Base-by-base conservation (phyloP, 2,888 invertebrate genomes). In the Epinotia nisella region DNA sequence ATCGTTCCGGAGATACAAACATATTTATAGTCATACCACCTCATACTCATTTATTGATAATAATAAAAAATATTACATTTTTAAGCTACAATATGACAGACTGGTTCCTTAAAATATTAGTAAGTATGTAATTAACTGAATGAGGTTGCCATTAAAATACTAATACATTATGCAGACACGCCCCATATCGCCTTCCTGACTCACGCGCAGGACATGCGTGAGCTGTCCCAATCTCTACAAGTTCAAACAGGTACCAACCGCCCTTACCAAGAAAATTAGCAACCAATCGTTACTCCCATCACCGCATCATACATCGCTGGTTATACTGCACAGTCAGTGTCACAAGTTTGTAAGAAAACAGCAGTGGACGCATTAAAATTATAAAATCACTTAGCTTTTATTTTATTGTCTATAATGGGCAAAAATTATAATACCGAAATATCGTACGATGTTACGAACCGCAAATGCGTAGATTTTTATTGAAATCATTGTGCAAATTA, bases 221-320 rank as follows among this genome's bases (percentile, higher is more conserved):
- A 81, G 79, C 77, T 78, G 80, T 77, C 76, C 75, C 74, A 74
- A 74, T 77, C 74, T 64, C 51, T 77, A 81, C 90, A 87, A 78
- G 89, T 88, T 78, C 59, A 73, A 77, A 89, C 89, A 87, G 77
- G 86, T 85, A 83, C 74, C 55, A 55, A 64, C 69, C 29, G 51
- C 72, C 35, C 24, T 70, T 74, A 76, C 72, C 78, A 79, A 74
- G 74, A 69, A 58, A 64, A 51, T 9, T 17, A 41, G 17, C 35
- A 56, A 21, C 45, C 45, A 49, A 39, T 55, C 61, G 60, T 19
- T 11, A 24, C 21, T 11, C 24, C n/a, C 41, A 35, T 51, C 59
- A 69, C 39, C 35, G 24, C 21, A 7, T 1, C 5, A 59, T 78
- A 66, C 77, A 77, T 73, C 76, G 73, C 76, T 55, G 15, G 9